A percentile compares a stretch with the other conserved stretches of the same genome.
Conservation (phyloP, 2,888 invertebrate genomes). For the Mythimna lalbum region DNA sequence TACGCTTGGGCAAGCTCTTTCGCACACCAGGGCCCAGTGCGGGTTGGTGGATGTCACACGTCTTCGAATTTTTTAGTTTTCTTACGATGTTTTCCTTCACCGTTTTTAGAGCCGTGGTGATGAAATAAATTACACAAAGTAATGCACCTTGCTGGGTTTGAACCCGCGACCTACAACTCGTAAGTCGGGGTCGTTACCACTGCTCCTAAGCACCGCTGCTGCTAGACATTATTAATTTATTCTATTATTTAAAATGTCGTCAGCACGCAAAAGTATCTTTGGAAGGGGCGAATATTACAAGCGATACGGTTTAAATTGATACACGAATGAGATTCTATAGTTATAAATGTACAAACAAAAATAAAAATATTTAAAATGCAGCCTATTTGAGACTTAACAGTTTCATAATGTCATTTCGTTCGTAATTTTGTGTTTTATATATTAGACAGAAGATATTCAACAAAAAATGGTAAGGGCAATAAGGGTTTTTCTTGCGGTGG, state of each 20-base stretch:
- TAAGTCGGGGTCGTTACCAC: too few relatives aligned
- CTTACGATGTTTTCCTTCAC: too few relatives aligned
- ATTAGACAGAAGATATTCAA: slow-evolving; percentile 4
- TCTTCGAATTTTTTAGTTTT: too few relatives aligned
- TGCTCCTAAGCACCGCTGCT: too few relatives aligned
- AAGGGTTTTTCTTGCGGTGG: neutral
- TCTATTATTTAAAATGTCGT: slow-evolving; percentile 2
- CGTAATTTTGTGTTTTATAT: neutral
- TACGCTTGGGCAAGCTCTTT: too few relatives aligned
- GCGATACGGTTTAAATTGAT: slow-evolving; percentile 38
- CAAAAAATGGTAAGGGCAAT: neutral
- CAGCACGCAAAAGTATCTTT: slow-evolving; percentile 44
- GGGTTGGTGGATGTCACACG: too few relatives aligned
- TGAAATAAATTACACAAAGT: too few relatives aligned
- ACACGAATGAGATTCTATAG: slow-evolving; percentile 60
- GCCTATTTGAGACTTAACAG: slow-evolving; percentile 14
- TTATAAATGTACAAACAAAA: slow-evolving; percentile 54
- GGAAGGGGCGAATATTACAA: slow-evolving; percentile 52
- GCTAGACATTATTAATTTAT: neutral
- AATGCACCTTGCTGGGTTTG: too few relatives aligned
- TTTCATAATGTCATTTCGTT: slow-evolving; percentile 6
- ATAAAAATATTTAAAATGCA: slow-evolving; percentile 37
- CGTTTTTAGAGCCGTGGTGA: too few relatives aligned
- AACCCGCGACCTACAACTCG: too few relatives aligned
- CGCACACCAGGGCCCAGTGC: too few relatives aligned